Evolutionary conservation across 1,140 invertebrate genomes (phyloP), one percentile per base, ranked within the genome.

Genomic region (Hyphantria cunea): DNA sequence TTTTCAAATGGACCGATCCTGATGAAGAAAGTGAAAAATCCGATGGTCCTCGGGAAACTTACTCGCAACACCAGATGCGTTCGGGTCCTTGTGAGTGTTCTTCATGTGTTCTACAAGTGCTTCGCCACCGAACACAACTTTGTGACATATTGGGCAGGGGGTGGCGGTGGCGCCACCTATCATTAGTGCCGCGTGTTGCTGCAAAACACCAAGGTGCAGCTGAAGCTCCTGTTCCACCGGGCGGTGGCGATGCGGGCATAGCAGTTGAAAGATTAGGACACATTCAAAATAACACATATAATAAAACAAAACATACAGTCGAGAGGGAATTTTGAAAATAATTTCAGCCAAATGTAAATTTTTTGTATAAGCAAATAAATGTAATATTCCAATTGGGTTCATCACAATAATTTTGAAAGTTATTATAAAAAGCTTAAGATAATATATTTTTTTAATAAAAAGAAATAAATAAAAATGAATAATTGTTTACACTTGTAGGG

Each of bases 71-170:
- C 95, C 95, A 64, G 95, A 95, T 56, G 96, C 95, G 89, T 96
- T 96, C 33, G 96, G 96, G 82, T 98, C 97, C 92, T 97, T 98
- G 91, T 98, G 97, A 33, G 96, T 96, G 86, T 96, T 95, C 91
- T 98, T 98, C 97, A 98, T 98, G 89, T 98, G 97, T 87, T 98
- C 97, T 93, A 98, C 97, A 48, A 98, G 93, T 45, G 96, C 96
- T 90, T 98, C 97, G 55, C 95, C 95, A 68, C 96, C 96, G 77
- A 98, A 94, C 92, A 98, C 97, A 76, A 98, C 94, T 92, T 98
- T 98, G 92, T 98, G 96, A 92, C 97, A 98, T 72, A 98, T 94
- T 34, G 96, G 96, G 91, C 97, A 98, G 71, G 94, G 96, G 59
- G 96, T 97, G 72, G 95, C 96, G 81, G 97, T 97, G 42, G 96